Evolutionary conservation across 1,140 invertebrate genomes (phyloP), one percentile per base, ranked within the genome.

Genomic region (Drosophila willistoni): DNA sequence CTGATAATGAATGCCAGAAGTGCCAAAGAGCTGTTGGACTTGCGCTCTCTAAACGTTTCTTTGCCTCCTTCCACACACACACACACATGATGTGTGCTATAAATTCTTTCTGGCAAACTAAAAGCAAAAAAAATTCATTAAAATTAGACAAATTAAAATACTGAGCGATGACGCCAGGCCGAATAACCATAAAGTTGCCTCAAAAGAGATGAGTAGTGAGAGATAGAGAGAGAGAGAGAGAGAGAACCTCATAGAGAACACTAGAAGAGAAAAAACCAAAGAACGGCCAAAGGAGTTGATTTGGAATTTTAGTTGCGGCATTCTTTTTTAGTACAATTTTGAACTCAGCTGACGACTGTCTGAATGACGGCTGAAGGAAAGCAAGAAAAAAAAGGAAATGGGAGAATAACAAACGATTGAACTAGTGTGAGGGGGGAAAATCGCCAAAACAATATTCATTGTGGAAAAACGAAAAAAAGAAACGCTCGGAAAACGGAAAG

Each of bases 291-390:
- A 89, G 69, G 81, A 84, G 84, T 81, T 83, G 74, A 84, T 89
- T 89, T 89, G 85, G 84, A 89, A 81, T 69, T 64, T 63, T 42
- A 57, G 63, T 68, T 89, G 66, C 47, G 55, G 84, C 80, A 89
- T 84, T 87, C 69, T 79, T 89, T 78, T 89, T 89, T 84, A 89
- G 84, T 89, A 84, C 70, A 82, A 81, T 90, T 90, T 85, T 64
- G 84, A 84, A 73, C 70, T 77, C 65, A 64, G 78, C 64, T 66
- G 84, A 61, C 77, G 73, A 70, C 74, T 75, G 84, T 71, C 84
- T 51, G 44, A 22, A 51, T 64, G 85, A 57, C 84, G 71, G 68
- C 69, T 67, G 55, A 69, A 64, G 69, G 65, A 69, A 70, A 36
- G 55, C 22, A 25, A 13, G 47, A 63, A 47, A 73, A 13, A 59